These are phyloP conservation scores for Paracanthobrama guichenoti DNA, from an alignment of 2,113 vertebrate species.

Conservation along the genomic window DNA sequence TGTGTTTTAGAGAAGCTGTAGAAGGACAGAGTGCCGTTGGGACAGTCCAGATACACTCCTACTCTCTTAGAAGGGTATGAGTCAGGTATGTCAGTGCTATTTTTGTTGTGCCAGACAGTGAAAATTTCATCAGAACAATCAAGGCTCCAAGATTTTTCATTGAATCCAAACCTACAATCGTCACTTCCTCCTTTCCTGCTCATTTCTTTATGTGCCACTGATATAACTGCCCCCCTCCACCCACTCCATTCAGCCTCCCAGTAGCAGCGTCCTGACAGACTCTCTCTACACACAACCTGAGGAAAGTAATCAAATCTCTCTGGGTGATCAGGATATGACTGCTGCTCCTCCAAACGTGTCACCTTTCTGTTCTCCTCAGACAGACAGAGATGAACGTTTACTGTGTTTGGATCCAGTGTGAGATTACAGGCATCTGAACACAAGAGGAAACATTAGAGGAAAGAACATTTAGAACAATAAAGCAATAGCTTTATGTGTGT, in stretches of 20 bases:
- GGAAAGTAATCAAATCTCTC: neutral
- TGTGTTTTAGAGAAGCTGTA: neutral
- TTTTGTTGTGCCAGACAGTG: neutral
- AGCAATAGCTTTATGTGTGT: neutral
- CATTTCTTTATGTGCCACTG: neutral
- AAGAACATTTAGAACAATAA: neutral
- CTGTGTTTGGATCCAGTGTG: neutral
- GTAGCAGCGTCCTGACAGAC: neutral
- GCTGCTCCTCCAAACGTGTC: neutral
- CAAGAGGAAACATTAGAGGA: neutral
- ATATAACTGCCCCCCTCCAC: neutral
- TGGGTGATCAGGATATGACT: neutral
- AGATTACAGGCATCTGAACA: neutral
- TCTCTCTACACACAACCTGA: neutral
- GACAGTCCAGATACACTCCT: neutral
- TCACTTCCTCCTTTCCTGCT: neutral
- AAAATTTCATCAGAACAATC: neutral
- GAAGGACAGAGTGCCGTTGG: neutral
- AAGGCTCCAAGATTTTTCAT: constrained; percentile 1
- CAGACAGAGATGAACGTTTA: neutral
- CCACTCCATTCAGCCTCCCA: neutral
- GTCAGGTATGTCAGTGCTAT: neutral
- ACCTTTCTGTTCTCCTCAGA: neutral
- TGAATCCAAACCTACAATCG: neutral
- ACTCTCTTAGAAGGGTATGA: neutral